A percentile compares a stretch with the other conserved stretches of the same genome.
Evolutionary conservation across 2,797 vertebrate species (phyloP).

Genomic region (Rhabdomys pumilio): DNA sequence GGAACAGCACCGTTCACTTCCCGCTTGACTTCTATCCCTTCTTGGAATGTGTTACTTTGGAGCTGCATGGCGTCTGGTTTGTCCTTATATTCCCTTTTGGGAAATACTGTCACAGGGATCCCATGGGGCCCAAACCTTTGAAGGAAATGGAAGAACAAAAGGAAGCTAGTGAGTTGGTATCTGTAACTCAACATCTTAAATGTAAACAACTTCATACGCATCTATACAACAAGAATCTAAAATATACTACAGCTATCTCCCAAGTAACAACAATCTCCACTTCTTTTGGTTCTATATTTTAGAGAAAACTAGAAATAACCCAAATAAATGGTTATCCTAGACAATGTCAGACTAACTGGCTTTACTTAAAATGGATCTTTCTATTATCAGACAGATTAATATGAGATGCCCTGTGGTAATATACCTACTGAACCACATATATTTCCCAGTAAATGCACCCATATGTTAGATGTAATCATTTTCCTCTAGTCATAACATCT

Average conservation of each 20-base stretch:
- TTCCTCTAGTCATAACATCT: constrained; percentile 40
- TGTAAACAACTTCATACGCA: background rate
- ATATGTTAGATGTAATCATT: background rate
- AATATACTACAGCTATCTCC: background rate
- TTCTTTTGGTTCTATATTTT: constrained; percentile 31
- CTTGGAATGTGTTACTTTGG: constrained; percentile 92
- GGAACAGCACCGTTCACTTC: constrained; percentile 88
- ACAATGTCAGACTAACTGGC: constrained; percentile 12
- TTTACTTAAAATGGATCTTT: constrained; percentile 54
- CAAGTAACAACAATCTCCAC: background rate
- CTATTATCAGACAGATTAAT: constrained; percentile 11
- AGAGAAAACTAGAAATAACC: constrained; percentile 27
- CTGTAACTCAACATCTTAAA: constrained; percentile 27
- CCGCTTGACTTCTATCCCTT: constrained; percentile 88
- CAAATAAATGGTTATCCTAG: background rate
- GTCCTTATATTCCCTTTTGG: constrained; percentile 94
- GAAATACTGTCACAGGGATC: constrained; percentile 95
- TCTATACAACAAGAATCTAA: constrained; percentile 12
- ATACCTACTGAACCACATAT: background rate
- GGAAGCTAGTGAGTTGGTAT: constrained; percentile 54
- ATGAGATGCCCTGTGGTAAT: background rate
- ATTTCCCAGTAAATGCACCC: constrained; percentile 39
- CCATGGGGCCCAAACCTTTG: constrained; percentile 95
- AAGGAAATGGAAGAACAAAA: constrained; percentile 68
- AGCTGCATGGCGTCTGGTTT: constrained; percentile 94